Base-by-base conservation (phyloP, 2,888 invertebrate species). In the Eupithecia vulgata region DNA sequence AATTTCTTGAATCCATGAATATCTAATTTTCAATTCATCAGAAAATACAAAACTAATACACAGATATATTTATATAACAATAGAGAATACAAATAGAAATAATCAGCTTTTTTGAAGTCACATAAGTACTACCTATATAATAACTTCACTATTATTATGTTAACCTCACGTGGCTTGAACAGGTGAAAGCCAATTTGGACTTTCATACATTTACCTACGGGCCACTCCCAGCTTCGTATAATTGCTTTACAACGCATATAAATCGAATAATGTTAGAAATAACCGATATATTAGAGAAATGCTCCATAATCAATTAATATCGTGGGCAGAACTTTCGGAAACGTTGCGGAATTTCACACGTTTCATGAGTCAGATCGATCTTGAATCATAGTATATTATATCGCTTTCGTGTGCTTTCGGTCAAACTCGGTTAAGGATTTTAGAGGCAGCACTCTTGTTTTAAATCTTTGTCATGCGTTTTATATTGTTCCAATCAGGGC, bases 181-280 rank as follows among this genome's bases (percentile, higher is more conserved):
- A 81, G 81, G 83, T 82, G 83, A 83, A 83, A 83, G 83, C 81
- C n/a, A 79, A 62, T 73, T 78, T 67, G 78, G 73, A 80, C 79
- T 81, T 81, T 80, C 80, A 78, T 77, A 80, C 76, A 79, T 78
- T 42, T 34, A 67, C 74, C 52, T 57, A 64, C 70, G 10, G 25
- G 68, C 75, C 75, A 68, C 72, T 75, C 75, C 75, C 52, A 72
- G 48, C 64, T 42, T 57, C 61, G 10, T 70, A 70, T 72, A 75
- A 75, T 75, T 75, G 70, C 72, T 75, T 68, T 67, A 75, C 42
- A 69, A 67, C 68, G 68, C 61, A 34, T 71, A 71, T 74, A 74
- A 74, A 74, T 71, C 13, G 68, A 68, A 68, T 69, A 67, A 69
- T 68, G 71, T 61, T 57, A 73, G 67, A 68, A 74, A 71, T 71